These are phyloP conservation scores for Belgica antarctica DNA, from an alignment of 2,888 invertebrate species.

Conservation along the genomic window DNA sequence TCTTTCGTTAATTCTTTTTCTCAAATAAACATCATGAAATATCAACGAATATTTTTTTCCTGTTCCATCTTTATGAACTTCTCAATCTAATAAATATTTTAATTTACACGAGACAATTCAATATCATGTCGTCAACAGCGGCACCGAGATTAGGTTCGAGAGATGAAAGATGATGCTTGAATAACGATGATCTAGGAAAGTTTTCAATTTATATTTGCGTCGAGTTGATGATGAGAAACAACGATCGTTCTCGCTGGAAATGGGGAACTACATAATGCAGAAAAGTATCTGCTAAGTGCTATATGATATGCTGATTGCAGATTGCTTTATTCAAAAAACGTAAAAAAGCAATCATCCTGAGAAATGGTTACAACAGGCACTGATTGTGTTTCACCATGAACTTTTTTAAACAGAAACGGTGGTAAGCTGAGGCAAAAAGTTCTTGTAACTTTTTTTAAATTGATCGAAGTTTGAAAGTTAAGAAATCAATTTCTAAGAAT, in stretches of 20 bases:
- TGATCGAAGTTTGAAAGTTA: too few species aligned
- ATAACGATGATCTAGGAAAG: not conserved
- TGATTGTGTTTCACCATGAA: slow-evolving; percentile 11
- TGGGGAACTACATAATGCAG: slow-evolving; percentile 20
- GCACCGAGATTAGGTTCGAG: not conserved
- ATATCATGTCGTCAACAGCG: slow-evolving; percentile 27
- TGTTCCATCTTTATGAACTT: not conserved
- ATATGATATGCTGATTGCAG: slow-evolving; percentile 35
- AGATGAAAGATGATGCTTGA: not conserved
- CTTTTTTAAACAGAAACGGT: too few species aligned
- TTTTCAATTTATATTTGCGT: not conserved
- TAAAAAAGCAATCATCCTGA: slow-evolving; percentile 26
- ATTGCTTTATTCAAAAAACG: slow-evolving; percentile 37
- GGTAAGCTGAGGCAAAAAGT: too few species aligned
- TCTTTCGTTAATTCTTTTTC: not conserved
- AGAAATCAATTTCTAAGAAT: too few species aligned
- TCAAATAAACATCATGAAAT: not conserved
- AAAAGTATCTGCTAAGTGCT: not conserved
- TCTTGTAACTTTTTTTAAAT: too few species aligned
- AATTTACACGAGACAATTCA: slow-evolving; percentile 36
- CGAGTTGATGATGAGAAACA: not conserved
- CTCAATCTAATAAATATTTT: not conserved
- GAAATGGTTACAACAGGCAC: not conserved
- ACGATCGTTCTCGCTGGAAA: not conserved
- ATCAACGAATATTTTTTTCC: not conserved